Evolutionary conservation across 1,140 invertebrate genomes (phyloP).

Genomic region (Druon quercuslanigerum): DNA sequence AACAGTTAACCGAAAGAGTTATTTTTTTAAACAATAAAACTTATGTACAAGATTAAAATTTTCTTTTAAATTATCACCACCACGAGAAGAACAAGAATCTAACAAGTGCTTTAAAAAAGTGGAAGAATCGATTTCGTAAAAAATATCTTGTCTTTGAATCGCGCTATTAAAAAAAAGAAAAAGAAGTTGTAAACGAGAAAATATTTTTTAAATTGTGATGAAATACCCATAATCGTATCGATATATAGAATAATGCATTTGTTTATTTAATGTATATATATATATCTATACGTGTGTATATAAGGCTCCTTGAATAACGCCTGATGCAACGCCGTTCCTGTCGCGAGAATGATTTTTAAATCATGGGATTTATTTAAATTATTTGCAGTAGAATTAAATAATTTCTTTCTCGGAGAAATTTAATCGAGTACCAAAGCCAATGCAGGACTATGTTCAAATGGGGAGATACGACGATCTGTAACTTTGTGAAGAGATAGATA

Average conservation of each 20-base stretch:
- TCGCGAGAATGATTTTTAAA: background rate
- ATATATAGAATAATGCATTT: conserved; percentile 28
- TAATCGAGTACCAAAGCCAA: background rate
- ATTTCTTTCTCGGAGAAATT: background rate
- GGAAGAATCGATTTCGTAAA: conserved; percentile 17
- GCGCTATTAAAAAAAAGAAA: conserved; percentile 33
- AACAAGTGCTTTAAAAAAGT: background rate
- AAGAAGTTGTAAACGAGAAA: conserved; percentile 12
- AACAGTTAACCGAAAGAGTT: background rate
- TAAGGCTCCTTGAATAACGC: conserved; percentile 70
- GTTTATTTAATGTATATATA: conserved; percentile 39
- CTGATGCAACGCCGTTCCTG: conserved; percentile 63
- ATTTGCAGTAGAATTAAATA: background rate
- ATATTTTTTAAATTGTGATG: conserved; percentile 41
- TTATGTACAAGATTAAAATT: background rate
- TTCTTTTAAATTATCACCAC: background rate
- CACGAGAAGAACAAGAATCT: background rate
- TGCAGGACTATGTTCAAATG: conserved; percentile 22
- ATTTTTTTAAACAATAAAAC: background rate
- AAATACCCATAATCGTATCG: conserved; percentile 37
- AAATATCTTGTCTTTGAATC: conserved; percentile 45
- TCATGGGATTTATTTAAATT: background rate
- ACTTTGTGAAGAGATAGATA: conserved; percentile 43
- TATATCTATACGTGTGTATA: conserved; percentile 56
- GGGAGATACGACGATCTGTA: conserved; percentile 26